These are phyloP conservation scores for Drosophila fulvimacula DNA, from an alignment of 2,888 invertebrate species.

Conservation along the genomic window DNA sequence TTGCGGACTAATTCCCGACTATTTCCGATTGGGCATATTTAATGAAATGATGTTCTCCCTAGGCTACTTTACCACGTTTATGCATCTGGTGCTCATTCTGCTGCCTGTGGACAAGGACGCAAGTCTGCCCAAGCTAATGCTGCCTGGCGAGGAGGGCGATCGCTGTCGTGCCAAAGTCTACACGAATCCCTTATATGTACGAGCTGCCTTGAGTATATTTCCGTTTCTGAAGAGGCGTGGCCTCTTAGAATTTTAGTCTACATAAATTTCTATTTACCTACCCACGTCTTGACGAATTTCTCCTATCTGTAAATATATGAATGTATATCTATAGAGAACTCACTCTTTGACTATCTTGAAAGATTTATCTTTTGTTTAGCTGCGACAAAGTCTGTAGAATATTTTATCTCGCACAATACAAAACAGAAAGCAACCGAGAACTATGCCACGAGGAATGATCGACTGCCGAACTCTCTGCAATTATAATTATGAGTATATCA, in stretches of 20 bases:
- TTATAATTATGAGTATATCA: not conserved
- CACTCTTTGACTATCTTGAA: slow-evolving; percentile 49
- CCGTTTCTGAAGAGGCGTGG: slow-evolving; percentile 82
- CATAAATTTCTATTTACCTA: slow-evolving; percentile 7
- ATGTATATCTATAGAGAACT: not conserved
- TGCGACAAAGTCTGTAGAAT: slow-evolving; percentile 47
- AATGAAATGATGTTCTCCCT: not conserved
- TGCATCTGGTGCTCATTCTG: slow-evolving; percentile 75
- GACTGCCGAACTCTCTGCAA: slow-evolving; percentile 8
- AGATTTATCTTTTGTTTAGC: slow-evolving; percentile 63
- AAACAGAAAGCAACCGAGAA: slow-evolving; percentile 1
- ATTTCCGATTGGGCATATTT: not conserved
- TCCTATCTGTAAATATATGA: slow-evolving; percentile 19
- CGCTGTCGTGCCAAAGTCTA: slow-evolving; percentile 77
- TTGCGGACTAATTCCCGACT: not conserved
- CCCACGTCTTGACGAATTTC: slow-evolving; percentile 30
- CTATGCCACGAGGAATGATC: not conserved
- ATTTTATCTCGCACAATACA: slow-evolving; percentile 22
- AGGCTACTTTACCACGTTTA: slow-evolving; percentile 80
- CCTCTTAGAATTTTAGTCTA: slow-evolving; percentile 70
- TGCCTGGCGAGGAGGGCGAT: slow-evolving; percentile 77
- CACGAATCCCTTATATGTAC: slow-evolving; percentile 82
- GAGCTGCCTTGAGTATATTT: slow-evolving; percentile 78
- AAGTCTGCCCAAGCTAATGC: slow-evolving; percentile 71
- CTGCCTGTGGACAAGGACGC: slow-evolving; percentile 80